A percentile compares a stretch with the other conserved stretches of the same genome.
phyloP scores from a whole-genome alignment of 2,888 invertebrate species.

The Tetrapedia diversipes region DNA sequence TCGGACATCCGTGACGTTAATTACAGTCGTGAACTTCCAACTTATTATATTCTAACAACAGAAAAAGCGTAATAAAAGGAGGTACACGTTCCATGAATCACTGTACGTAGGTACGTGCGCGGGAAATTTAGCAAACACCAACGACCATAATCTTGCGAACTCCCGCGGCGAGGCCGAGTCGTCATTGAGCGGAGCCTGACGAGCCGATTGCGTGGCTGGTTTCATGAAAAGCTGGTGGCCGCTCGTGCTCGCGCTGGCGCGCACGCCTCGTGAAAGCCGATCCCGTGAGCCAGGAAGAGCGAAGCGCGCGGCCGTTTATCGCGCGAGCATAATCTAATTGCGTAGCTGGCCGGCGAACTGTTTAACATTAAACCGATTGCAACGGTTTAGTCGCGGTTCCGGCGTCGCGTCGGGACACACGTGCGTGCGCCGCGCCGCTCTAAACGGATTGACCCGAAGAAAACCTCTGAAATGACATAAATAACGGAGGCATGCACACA shows the following conservation, averaged over 20 bases:
- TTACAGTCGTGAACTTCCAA: no score
- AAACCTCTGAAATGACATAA: constrained; percentile 82
- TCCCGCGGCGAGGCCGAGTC: constrained; percentile 5
- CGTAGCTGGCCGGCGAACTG: constrained; percentile 49
- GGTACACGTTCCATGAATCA: no score
- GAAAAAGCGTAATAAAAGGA: no score
- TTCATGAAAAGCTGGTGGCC: constrained; percentile 2
- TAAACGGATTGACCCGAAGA: constrained; percentile 82
- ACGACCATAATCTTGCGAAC: neutral
- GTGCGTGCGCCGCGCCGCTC: constrained; percentile 67
- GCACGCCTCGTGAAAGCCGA: constrained; percentile 32
- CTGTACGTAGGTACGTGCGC: no score
- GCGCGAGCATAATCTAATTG: constrained; percentile 56
- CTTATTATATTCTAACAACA: no score
- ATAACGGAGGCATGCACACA: constrained; percentile 72
- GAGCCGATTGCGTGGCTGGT: constrained; percentile 33
- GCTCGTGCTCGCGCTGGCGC: neutral
- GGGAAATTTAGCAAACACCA: neutral
- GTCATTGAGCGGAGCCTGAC: constrained; percentile 16
- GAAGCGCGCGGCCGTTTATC: constrained; percentile 34
- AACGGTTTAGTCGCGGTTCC: constrained; percentile 27
- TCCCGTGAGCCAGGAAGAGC: constrained; percentile 22
- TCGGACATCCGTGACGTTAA: no score
- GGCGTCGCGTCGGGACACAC: constrained; percentile 26
- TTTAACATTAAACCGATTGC: constrained; percentile 59